Base-by-base conservation (phyloP, 1,140 invertebrate genomes). In the Drosophila prosaltans region DNA sequence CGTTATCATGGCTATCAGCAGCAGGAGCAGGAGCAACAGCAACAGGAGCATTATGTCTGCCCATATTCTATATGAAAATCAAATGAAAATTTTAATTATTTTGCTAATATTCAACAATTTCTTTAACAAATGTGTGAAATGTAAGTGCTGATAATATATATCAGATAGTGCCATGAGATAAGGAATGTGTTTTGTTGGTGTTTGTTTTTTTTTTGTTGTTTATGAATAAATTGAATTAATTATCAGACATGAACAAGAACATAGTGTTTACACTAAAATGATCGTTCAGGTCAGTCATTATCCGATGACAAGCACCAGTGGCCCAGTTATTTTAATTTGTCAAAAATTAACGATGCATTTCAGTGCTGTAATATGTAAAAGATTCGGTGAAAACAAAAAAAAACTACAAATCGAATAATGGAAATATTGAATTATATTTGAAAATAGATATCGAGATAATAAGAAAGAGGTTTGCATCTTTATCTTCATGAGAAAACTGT, bases 321-420 rank as follows among this genome's bases (percentile, higher is more conserved):
- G 85, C 85, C 85, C 78, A 80, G 81, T 81, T 90, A 90, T 90
- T 90, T 90, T 90, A 90, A 90, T 90, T 80, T 41, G 55, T 32
- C 39, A 41, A 45, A 58, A 78, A 73, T 78, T 75, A 78, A 80
- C 80, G 78, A 89, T 67, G 68, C 79, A 74, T 78, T 68, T 78
- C 76, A 70, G 76, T 64, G 69, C 21, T 4, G 45, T 9, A 51
- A 51, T 2, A 10, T 3, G 2, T 9, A 26, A 51, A 26, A 36
- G 1, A 36, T 4, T 36, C 32, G 32, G 32, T 36, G 3, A 36
- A 16, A n/a, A 6, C 6, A 5, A 36, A 36, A 36, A 7, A 7
- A 36, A 36, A 7, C 32, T 6, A 7, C 3, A 1, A 36, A 36
- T 36, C 32, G 4, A 30, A 30, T 30, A 16, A 16, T 16, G 16